Evolutionary conservation across 2,113 vertebrate species (phyloP), one percentile per base, ranked within the genome.

Genomic region (Bubo blakistoni): DNA sequence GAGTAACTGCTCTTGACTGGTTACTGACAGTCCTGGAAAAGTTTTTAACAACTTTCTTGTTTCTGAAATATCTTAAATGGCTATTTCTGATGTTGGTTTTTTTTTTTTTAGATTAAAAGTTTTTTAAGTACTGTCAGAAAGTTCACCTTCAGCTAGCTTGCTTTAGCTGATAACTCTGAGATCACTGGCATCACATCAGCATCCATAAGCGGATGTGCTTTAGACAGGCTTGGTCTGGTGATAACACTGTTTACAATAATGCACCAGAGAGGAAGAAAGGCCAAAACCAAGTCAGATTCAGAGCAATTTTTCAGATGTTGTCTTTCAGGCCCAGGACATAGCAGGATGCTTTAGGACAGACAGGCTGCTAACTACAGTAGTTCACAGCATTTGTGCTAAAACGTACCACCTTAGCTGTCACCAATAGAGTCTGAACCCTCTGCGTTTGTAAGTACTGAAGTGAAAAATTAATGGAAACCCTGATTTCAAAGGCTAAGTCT

Each of bases 71-170:
- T 16, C 29, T 73, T 59, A 81, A 79, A 57, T 32, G 21, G 3
- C 13, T 62, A 9, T 38, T 80, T 52, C 16, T 13, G 34, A 11
- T 49, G 27, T 36, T 6, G n/a, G n/a, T 19, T 42, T 16, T 52
- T 13, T 30, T 58, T 54, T 36, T 54, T 86, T 80, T 62, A 73
- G 38, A 77, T 70, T 80, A 38, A 2, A 83, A 29, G 16, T 29
- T 81, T 72, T 93, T 84, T n/a, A 77, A 81, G n/a, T 38, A 54
- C 51, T 85, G 38, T 49, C 87, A 82, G 21, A 11, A 92, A 87
- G 59, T 91, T 97, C 92, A 95, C 92, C 95, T 97, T 96, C 82
- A 92, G 36, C 55, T 73, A 69, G 55, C 42, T 85, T 71, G 49
- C 55, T 86, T 70, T 47, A 86, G 71, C 79, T 74, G 94, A 90